Evolutionary conservation across 2,888 invertebrate species (phyloP), one percentile per base, ranked within the genome.

Genomic region (Rhorus exstirpatorius): DNA sequence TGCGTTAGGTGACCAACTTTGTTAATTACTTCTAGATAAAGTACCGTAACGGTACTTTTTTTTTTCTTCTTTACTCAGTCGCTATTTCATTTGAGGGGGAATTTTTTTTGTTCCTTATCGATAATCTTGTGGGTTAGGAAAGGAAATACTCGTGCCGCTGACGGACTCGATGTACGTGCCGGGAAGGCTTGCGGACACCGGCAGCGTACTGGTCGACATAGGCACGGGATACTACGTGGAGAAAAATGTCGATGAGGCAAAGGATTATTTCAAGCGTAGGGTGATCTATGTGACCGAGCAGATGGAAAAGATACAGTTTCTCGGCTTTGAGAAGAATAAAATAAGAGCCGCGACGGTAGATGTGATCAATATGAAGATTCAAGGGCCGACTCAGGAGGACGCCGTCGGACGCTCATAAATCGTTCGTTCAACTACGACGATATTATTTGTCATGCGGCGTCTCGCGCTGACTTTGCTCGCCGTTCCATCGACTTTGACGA

Each of bases 111-210:
- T n/a, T n/a, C n/a, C n/a, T n/a, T n/a, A n/a, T n/a, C n/a, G n/a
- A n/a, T n/a, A n/a, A n/a, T n/a, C n/a, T n/a, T n/a, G n/a, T n/a
- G n/a, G n/a, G n/a, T n/a, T n/a, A 91, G 92, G 89, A 4, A 97
- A 97, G 90, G 95, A 96, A 77, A 96, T 99, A 86, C 94, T 99
- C 19, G 98, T 99, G 14, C 99, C 99, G 0, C 94, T 99, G 12
- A 99, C 99, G 12, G 97, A 98, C 88, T 99, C 99, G 94, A 98
- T 99, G 97, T 99, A 99, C 94, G 98, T 99, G 51, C 97, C 98
- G 49, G 99, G 99, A 1, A 95, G 95, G 88, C 94, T 99, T 79
- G 95, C 95, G 82, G 97, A 99, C 91, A 95, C 97, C 38, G 95
- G 97, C 71, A 96, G 96, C 92, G 98, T 99, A 70, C 94, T 99